phyloP scores from a whole-genome alignment of 2,888 invertebrate species.

The Tipula vernalis region DNA sequence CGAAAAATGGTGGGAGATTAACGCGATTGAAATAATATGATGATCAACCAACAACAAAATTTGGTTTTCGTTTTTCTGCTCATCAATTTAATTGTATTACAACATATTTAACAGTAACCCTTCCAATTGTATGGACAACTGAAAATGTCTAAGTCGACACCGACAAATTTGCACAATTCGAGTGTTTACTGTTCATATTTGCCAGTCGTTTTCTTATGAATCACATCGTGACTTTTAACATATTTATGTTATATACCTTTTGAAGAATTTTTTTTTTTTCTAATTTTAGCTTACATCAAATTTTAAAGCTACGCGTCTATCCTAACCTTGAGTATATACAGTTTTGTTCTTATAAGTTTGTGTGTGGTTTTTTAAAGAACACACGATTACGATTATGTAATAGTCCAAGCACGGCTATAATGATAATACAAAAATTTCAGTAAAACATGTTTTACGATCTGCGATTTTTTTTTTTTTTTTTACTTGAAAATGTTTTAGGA shows the following conservation, averaged over 20 bases:
- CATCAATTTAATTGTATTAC: neutral
- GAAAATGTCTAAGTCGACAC: no score
- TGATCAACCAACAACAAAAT: neutral
- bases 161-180: neutral
- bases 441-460: neutral
- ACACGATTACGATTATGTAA: neutral
- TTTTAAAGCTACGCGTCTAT: neutral
- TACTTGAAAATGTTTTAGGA: neutral
- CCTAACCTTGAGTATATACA: neutral
- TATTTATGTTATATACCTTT: neutral
- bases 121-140: neutral
- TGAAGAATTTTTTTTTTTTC: neutral
- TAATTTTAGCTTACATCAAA: neutral
- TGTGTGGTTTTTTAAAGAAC: neutral
- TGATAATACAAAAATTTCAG: neutral
- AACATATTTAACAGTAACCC: neutral
- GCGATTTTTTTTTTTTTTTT: neutral
- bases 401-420: neutral
- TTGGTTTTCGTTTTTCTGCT: neutral
- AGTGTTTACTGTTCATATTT: neutral
- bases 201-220: neutral
- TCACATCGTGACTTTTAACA: neutral
- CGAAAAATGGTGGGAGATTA: constrained; percentile 4
- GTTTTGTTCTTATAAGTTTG: neutral
- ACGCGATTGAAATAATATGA: neutral